phyloP scores from a whole-genome alignment of 1,140 invertebrate genomes.

The Hyposmocoma kahamanoa region DNA sequence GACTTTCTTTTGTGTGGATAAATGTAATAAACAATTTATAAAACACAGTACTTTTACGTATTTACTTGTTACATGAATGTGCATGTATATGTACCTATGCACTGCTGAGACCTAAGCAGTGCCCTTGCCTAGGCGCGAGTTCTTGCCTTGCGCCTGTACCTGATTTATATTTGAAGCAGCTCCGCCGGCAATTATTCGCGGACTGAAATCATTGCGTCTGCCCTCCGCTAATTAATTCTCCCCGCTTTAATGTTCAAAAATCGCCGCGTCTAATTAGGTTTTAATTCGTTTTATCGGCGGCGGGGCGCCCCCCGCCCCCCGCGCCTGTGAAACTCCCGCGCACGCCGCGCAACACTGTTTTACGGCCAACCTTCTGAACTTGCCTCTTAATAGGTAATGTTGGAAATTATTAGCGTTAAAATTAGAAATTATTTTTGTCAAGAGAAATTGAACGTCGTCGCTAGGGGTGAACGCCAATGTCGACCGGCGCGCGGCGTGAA shows the following conservation, averaged over 20 bases:
- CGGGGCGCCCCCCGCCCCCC: constrained; percentile 12
- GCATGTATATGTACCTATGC: no score
- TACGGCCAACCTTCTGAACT: constrained; percentile 38
- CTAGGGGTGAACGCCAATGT: no score
- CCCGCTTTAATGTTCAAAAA: constrained; percentile 72
- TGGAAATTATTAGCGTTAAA: constrained; percentile 16
- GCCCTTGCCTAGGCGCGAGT: constrained; percentile 1
- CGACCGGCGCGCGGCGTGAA: no score
- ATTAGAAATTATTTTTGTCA: constrained; percentile 16
- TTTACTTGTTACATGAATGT: no score
- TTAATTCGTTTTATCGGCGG: constrained; percentile 70
- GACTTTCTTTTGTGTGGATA: no score
- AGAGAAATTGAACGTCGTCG: no score
- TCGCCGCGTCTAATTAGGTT: constrained; percentile 69
- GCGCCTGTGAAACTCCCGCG: not conserved
- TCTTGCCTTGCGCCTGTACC: constrained; percentile 10
- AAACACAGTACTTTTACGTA: no score
- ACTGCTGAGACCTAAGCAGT: no score
- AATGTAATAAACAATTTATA: no score
- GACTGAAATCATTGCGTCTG: constrained; percentile 59
- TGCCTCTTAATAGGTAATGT: not conserved
- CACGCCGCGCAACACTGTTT: constrained; percentile 32
- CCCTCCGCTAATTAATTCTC: constrained; percentile 67
- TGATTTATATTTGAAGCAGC: constrained; percentile 53
- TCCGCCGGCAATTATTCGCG: constrained; percentile 50